These are phyloP conservation scores for Zoanthus gigantus DNA, from an alignment of 92 coral and sea anemone genomes.

Conservation along the genomic window DNA sequence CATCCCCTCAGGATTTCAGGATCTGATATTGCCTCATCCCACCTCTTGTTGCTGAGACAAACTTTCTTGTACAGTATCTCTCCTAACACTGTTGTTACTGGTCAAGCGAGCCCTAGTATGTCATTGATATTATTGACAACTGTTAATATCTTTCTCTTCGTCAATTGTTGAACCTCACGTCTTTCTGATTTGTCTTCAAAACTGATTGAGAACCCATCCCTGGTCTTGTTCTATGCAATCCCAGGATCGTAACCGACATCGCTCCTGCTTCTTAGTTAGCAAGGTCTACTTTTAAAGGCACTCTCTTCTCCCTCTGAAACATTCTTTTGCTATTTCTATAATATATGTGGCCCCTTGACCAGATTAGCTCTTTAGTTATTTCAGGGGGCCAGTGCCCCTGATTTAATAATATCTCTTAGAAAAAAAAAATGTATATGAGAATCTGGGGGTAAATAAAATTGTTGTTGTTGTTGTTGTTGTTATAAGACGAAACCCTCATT, in stretches of 20 bases:
- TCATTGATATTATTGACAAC: background rate
- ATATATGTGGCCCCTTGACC: no score
- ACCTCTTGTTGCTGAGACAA: slow-evolving; percentile 47
- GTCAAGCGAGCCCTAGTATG: slow-evolving; percentile 6
- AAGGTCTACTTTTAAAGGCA: background rate
- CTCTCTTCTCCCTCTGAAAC: slow-evolving; percentile 20
- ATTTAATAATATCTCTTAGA: no score
- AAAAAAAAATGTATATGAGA: no score
- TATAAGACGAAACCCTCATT: no score
- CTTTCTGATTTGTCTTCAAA: background rate
- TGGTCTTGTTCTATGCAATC: background rate
- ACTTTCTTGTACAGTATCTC: slow-evolving; percentile 46
- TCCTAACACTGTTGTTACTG: slow-evolving; percentile 3
- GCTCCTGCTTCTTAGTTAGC: background rate
- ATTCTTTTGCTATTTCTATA: background rate
- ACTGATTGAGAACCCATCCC: slow-evolving; percentile 21
- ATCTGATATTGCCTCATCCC: slow-evolving; percentile 67
- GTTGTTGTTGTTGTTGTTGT: no score
- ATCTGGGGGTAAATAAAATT: no score
- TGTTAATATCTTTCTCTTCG: slow-evolving; percentile 1
- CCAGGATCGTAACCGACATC: background rate
- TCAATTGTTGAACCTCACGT: slow-evolving; percentile 38
- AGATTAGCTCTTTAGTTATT: no score
- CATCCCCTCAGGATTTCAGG: slow-evolving; percentile 50
- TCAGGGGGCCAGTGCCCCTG: no score